These are phyloP conservation scores for Limnephilus lunatus DNA, from an alignment of 2,888 invertebrate species.

Conservation along the genomic window DNA sequence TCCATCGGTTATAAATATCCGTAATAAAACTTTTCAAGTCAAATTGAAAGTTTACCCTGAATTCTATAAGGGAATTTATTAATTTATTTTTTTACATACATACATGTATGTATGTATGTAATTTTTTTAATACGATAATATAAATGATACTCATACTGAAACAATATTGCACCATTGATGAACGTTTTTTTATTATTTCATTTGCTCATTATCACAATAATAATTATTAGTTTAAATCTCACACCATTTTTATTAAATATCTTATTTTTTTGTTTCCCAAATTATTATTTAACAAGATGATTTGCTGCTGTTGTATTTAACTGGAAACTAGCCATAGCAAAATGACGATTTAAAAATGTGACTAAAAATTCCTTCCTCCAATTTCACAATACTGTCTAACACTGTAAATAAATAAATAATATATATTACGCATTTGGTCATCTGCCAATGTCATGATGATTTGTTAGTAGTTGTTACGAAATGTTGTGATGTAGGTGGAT, in stretches of 20 bases:
- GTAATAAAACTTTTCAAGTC: too few species aligned
- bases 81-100: not conserved
- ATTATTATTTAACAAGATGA: not conserved
- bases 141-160: not conserved
- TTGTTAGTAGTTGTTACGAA: constrained; percentile 3
- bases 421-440: constrained; percentile 28
- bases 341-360: constrained; percentile 13
- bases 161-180: not conserved
- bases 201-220: not conserved
- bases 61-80: not conserved
- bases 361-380: constrained; percentile 37
- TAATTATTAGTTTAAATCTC: not conserved
- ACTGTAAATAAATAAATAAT: constrained; percentile 20
- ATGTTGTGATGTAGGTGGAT: constrained; percentile 25
- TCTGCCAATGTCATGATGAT: constrained; percentile 25
- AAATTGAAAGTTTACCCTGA: too few species aligned
- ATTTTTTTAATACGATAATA: not conserved
- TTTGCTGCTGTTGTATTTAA: not conserved
- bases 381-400: constrained; percentile 24
- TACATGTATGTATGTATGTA: too few species aligned
- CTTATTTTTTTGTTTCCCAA: not conserved
- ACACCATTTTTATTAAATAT: not conserved
- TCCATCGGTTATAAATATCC: too few species aligned
- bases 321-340: not conserved
- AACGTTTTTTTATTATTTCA: not conserved